Evolutionary conservation across 2,888 invertebrate species (phyloP), one percentile per base, ranked within the genome.

Genomic region (Cynaeus angustus): DNA sequence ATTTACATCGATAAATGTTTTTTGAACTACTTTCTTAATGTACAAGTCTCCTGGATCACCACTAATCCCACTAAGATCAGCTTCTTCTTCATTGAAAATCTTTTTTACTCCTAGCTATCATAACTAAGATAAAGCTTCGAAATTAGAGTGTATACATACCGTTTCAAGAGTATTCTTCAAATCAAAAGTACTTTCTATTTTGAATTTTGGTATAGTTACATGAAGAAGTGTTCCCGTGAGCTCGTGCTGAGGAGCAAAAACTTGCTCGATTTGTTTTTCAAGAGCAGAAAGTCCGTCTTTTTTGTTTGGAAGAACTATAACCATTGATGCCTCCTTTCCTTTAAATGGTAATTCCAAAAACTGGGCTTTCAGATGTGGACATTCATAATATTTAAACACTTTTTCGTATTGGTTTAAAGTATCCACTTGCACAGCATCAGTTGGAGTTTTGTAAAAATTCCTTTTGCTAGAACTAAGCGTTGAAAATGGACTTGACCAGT

Each of bases 121-220:
- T 16, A 26, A 48, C 6, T 16, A 43, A 43, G 10, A n/a, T n/a
- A n/a, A n/a, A n/a, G n/a, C n/a, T n/a, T n/a, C n/a, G n/a, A 21
- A 21, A n/a, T 7, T 3, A 48, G 7, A 21, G 6, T 16, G 9
- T 48, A 0, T 12, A 46, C 12, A 28, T 52, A 52, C 55, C 3
- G 33, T 37, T 14, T 6, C 13, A 9, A 58, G 14, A 8, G 28
- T 12, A 7, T 10, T 16, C 12, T 16, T 58, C 4, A 58, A 43
- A 3, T 58, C 28, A 8, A 45, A 9, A n/a, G 21, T 10, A 9
- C 13, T 45, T 26, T 58, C 58, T 12, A 58, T 58, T 9, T 21
- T 26, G 30, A 58, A 58, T 45, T 58, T 58, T 3, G 58, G 58
- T n/a, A 58, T 10, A 6, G 26, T 7, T 10, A 58, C 45, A 13